Conservation (phyloP, 37 sponge, comb jelly and placozoan genomes). For the Diacarnus erythraeanus region DNA sequence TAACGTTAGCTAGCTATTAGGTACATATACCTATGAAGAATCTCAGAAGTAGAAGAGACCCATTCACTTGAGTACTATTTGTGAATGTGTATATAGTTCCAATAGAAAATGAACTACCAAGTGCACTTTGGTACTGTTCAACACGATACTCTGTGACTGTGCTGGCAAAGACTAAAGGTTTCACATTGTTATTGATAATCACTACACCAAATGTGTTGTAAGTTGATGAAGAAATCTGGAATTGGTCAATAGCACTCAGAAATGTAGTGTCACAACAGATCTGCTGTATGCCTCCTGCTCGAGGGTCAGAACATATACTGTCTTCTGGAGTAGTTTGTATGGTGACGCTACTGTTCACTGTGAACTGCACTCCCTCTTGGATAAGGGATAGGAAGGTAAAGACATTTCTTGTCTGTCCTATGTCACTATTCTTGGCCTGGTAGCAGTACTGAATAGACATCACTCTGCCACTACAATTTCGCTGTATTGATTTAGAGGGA, state of each 20-base stretch:
- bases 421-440: neutral
- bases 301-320: neutral
- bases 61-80: neutral
- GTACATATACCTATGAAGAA: neutral
- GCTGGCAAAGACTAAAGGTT: neutral
- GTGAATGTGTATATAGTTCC: neutral
- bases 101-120: neutral
- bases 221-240: neutral
- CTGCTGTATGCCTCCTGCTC: neutral
- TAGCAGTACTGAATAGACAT: neutral
- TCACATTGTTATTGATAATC: neutral
- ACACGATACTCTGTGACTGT: neutral
- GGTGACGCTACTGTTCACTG: neutral
- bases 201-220: conserved; percentile 2
- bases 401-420: neutral
- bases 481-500: neutral
- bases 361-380: neutral
- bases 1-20: too few relatives aligned
- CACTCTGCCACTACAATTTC: neutral
- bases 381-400: neutral
- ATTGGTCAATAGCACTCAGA: neutral
- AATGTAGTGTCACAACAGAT: neutral
- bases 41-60: neutral
- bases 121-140: neutral
- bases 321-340: neutral